Evolutionary conservation across 2,113 vertebrate genomes (phyloP).

Genomic region (Odocoileus hemionus): DNA sequence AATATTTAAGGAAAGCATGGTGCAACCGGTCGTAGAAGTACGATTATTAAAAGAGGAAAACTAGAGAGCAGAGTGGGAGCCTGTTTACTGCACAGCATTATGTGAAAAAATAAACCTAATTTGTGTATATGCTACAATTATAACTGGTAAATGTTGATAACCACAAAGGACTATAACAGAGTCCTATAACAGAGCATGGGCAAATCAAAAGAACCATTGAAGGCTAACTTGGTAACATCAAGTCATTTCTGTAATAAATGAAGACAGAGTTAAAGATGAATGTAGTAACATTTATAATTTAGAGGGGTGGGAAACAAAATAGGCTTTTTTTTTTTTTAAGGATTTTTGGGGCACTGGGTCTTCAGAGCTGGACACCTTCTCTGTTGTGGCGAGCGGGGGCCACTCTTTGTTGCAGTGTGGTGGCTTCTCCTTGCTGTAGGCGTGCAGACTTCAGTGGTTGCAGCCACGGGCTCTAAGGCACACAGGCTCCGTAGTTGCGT

Average conservation of each 20-base stretch:
- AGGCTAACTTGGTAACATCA: neutral
- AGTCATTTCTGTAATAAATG: neutral
- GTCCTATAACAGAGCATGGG: neutral
- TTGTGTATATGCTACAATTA: neutral
- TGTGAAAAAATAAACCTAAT: neutral
- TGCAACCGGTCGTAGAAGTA: neutral
- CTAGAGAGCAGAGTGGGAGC: neutral
- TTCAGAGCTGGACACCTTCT: neutral
- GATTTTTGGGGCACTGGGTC: neutral
- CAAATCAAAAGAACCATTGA: neutral
- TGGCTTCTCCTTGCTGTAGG: neutral
- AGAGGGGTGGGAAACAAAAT: neutral
- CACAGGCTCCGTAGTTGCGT: accelerated
- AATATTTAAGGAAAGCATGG: neutral
- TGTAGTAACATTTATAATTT: neutral
- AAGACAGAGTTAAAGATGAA: neutral
- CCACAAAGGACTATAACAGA: neutral
- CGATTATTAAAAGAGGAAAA: neutral
- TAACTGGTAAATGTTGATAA: neutral
- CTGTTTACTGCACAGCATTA: neutral
- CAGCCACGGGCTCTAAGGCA: accelerated
- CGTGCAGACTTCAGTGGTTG: accelerated
- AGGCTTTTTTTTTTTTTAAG: neutral
- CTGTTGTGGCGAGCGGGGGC: neutral
- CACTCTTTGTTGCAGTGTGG: neutral